Conservation (phyloP, 1,140 invertebrate genomes). For the Drosophila takahashii region DNA sequence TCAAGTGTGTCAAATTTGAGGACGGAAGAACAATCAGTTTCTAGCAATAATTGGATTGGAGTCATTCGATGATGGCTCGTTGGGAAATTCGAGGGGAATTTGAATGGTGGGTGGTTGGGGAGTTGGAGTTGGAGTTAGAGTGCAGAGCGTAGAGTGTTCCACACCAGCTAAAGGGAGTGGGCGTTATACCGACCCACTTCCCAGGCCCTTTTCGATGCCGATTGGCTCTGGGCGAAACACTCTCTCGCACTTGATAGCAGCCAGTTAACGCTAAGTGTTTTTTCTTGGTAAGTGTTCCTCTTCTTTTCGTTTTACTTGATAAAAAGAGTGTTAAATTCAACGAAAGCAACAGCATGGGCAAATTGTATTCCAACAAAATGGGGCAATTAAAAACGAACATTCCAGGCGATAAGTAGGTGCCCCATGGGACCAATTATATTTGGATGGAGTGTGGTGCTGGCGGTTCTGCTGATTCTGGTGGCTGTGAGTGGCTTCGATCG, state of each 20-base stretch:
- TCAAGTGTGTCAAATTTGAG: slow-evolving; percentile 3
- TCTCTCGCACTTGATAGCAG: slow-evolving; percentile 35
- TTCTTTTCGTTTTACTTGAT: slow-evolving; percentile 24
- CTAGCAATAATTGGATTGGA: slow-evolving; percentile 25
- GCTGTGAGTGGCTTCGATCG: slow-evolving; percentile 28
- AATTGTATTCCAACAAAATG: slow-evolving; percentile 24
- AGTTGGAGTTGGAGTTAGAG: neutral
- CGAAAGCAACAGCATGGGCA: slow-evolving; percentile 16
- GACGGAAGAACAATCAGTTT: slow-evolving; percentile 1
- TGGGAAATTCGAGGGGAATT: slow-evolving; percentile 20
- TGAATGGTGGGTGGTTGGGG: slow-evolving; percentile 1
- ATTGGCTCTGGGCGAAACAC: slow-evolving; percentile 49
- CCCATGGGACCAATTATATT: slow-evolving; percentile 50
- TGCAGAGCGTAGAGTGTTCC: neutral
- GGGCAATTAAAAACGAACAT: slow-evolving; percentile 43
- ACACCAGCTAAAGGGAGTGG: slow-evolving; percentile 13
- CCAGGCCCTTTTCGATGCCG: slow-evolving; percentile 46
- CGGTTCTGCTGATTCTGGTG: slow-evolving; percentile 13
- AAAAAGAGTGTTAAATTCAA: slow-evolving; percentile 48
- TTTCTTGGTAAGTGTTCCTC: slow-evolving; percentile 48
- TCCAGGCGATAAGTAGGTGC: slow-evolving; percentile 55
- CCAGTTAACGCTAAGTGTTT: slow-evolving; percentile 60
- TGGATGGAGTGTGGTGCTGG: slow-evolving; percentile 7
- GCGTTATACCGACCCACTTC: slow-evolving; percentile 54
- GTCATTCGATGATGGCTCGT: slow-evolving; percentile 39